phyloP scores from a whole-genome alignment of 2,113 vertebrate genomes.

The Tragelaphus imberbis region DNA sequence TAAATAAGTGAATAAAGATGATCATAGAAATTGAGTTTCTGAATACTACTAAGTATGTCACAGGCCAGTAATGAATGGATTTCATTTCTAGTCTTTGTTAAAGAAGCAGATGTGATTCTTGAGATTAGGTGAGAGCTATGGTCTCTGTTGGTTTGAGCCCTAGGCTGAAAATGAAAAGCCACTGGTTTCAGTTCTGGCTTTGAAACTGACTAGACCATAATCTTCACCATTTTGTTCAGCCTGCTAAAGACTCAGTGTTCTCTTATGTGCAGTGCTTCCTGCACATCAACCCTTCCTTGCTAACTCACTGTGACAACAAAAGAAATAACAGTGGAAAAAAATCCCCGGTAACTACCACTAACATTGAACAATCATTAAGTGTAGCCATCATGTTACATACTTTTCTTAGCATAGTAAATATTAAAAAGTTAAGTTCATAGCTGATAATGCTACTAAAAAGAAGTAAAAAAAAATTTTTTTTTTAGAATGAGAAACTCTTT shows the following conservation, averaged over 20 bases:
- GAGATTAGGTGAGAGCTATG: background rate
- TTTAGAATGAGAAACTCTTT: background rate
- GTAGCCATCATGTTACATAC: background rate
- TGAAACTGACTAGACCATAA: background rate
- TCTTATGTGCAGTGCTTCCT: background rate
- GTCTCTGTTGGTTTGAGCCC: background rate
- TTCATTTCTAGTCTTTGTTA: slow-evolving; percentile 37
- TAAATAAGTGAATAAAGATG: slow-evolving; percentile 65
- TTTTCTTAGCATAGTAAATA: background rate
- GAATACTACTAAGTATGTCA: slow-evolving; percentile 38
- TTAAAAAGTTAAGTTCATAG: background rate
- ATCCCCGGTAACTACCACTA: background rate
- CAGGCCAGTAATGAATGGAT: slow-evolving; percentile 43
- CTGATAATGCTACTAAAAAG: background rate
- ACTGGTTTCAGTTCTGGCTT: background rate
- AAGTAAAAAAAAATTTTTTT: background rate
- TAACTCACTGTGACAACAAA: background rate
- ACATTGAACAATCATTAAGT: background rate
- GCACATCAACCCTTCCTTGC: background rate
- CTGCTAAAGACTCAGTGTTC: background rate
- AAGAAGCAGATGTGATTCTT: background rate
- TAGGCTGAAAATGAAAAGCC: background rate
- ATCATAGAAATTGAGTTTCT: slow-evolving; percentile 52
- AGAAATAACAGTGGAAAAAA: background rate
- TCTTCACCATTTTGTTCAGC: background rate